These are phyloP conservation scores for Leptinotarsa defecta DNA, from an alignment of 1,140 invertebrate species.

Conservation along the genomic window DNA sequence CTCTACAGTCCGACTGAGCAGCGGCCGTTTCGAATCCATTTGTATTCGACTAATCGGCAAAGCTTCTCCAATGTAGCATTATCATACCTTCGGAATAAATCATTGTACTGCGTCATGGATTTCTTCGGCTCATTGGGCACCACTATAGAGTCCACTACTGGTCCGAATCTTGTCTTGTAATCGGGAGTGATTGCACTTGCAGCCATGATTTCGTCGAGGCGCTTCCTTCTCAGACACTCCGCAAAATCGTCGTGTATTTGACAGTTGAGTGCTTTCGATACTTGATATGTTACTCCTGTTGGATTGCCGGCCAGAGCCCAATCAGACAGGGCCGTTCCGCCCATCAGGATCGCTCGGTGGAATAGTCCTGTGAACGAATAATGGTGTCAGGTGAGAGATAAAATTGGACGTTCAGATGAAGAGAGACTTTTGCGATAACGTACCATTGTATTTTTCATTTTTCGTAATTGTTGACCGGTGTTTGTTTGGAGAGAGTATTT, in stretches of 20 bases:
- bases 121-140: conserved; percentile 77
- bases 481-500: too few species aligned
- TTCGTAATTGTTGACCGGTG: too few species aligned
- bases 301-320: conserved; percentile 87
- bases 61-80: conserved; percentile 1
- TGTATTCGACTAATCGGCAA: neutral
- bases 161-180: conserved; percentile 77
- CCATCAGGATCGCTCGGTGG: conserved; percentile 90
- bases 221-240: conserved; percentile 66
- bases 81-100: conserved; percentile 72
- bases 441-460: too few species aligned
- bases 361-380: conserved; percentile 73
- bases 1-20: too few species aligned
- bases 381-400: conserved; percentile 14
- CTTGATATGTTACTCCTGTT: conserved; percentile 76
- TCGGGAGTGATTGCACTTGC: conserved; percentile 66
- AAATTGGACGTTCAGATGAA: neutral
- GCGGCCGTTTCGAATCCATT: neutral
- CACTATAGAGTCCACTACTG: conserved; percentile 81
- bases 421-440: too few species aligned
- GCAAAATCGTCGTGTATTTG: conserved; percentile 61
- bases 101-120: conserved; percentile 73
- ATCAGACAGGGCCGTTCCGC: conserved; percentile 87
- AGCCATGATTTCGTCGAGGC: conserved; percentile 72
- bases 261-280: conserved; percentile 82